phyloP scores from a whole-genome alignment of 2,113 vertebrate species.

The Miniopterus natalensis region DNA sequence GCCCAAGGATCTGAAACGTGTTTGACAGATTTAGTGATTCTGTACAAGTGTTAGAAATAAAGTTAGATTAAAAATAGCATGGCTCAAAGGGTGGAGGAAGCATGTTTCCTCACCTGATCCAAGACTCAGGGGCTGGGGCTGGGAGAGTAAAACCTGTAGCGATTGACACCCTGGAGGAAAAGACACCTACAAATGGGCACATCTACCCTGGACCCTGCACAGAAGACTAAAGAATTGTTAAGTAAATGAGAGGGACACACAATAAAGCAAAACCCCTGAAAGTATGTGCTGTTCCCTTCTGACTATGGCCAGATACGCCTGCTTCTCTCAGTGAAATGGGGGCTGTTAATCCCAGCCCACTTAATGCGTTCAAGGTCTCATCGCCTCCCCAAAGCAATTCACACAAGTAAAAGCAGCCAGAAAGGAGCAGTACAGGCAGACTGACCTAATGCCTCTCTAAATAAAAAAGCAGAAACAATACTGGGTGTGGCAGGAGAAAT shows the following conservation, averaged over 20 bases:
- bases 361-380: background rate
- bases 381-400: background rate
- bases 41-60: constrained; percentile 22
- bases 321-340: background rate
- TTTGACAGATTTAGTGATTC: constrained; percentile 53
- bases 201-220: background rate
- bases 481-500: background rate
- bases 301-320: background rate
- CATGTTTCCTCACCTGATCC: background rate
- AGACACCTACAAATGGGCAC: background rate
- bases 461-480: constrained; percentile 1
- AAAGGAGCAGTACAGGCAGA: background rate
- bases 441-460: background rate
- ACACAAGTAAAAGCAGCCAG: background rate
- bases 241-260: background rate
- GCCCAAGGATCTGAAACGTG: background rate
- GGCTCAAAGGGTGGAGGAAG: background rate
- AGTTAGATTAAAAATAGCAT: background rate
- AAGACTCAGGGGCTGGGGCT: background rate
- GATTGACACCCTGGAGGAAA: background rate
- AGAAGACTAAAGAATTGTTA: background rate
- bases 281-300: background rate
- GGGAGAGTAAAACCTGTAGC: background rate
- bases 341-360: background rate
- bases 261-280: background rate